Evolutionary conservation across 2,797 vertebrate genomes (phyloP).

Genomic region (Sphaeramia orbicularis): DNA sequence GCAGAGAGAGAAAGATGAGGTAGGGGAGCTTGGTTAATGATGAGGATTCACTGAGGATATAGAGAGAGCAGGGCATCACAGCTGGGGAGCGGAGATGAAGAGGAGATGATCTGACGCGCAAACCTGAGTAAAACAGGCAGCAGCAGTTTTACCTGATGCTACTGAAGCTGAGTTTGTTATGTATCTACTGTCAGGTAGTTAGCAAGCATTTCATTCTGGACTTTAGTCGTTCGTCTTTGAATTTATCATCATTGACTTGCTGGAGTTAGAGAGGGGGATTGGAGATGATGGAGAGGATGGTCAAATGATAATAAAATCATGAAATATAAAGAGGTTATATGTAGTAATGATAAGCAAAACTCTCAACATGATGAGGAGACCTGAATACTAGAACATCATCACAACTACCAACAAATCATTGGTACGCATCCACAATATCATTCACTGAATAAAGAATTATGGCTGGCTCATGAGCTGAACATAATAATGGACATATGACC

Average conservation of each 20-base stretch:
- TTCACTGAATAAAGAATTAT: no score
- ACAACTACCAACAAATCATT: no score
- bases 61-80: constrained; percentile 40
- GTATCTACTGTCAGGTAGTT: constrained; percentile 37
- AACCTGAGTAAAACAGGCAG: constrained; percentile 31
- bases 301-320: not conserved
- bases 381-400: no score
- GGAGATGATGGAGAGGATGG: not conserved
- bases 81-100: constrained; percentile 64
- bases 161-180: constrained; percentile 22
- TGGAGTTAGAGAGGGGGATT: not conserved
- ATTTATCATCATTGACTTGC: not conserved
- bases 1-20: constrained; percentile 46
- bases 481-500: no score
- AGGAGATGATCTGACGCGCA: constrained; percentile 62
- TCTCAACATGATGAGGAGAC: no score
- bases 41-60: constrained; percentile 63
- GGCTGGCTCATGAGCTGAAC: no score
- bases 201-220: constrained; percentile 26
- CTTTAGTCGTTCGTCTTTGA: constrained; percentile 21
- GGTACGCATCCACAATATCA: no score
- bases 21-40: constrained; percentile 70
- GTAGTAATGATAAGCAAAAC: no score
- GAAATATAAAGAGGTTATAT: no score
- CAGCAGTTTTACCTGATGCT: constrained; percentile 33